These are phyloP conservation scores for Ecdyonurus torrentis DNA, from an alignment of 2,888 invertebrate species.

Conservation along the genomic window DNA sequence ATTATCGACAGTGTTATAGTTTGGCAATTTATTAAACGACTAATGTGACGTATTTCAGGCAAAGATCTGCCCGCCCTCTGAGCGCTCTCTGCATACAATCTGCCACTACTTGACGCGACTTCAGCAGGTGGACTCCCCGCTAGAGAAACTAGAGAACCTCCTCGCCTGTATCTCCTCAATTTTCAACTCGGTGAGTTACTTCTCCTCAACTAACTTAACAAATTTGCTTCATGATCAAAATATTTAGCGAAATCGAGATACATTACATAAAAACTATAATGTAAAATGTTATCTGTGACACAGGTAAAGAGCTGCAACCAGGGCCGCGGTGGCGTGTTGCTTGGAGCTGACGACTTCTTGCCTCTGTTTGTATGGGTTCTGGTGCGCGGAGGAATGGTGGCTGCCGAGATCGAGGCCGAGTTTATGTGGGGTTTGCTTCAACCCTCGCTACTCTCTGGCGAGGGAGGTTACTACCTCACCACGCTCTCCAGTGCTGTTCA, in stretches of 20 bases:
- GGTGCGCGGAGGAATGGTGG: slow-evolving; percentile 74
- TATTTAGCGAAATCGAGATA: not conserved
- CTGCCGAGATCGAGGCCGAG: slow-evolving; percentile 89
- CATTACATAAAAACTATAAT: too few species aligned
- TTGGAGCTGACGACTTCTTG: slow-evolving; percentile 78
- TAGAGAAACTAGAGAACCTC: slow-evolving; percentile 84
- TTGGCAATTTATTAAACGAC: not conserved
- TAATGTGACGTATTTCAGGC: slow-evolving; percentile 28
- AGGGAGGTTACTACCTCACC: slow-evolving; percentile 89
- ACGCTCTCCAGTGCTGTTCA: slow-evolving; percentile 86
- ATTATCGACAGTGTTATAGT: not conserved
- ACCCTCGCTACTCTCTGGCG: slow-evolving; percentile 66
- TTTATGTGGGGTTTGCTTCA: slow-evolving; percentile 91
- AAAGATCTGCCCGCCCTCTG: slow-evolving; percentile 58
- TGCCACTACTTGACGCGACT: slow-evolving; percentile 62
- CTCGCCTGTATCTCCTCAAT: slow-evolving; percentile 77
- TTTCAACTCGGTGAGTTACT: slow-evolving; percentile 51
- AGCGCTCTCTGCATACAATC: slow-evolving; percentile 56
- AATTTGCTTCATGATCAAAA: too few species aligned
- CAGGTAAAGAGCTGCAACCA: slow-evolving; percentile 51
- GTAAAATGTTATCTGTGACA: not conserved
- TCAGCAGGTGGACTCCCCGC: slow-evolving; percentile 80
- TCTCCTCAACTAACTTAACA: slow-evolving; percentile 9
- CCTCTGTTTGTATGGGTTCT: slow-evolving; percentile 85
- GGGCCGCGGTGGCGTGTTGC: slow-evolving; percentile 29